Evolutionary conservation across 2,797 vertebrate genomes (phyloP), one percentile per base, ranked within the genome.

Genomic region (Mus caroli): DNA sequence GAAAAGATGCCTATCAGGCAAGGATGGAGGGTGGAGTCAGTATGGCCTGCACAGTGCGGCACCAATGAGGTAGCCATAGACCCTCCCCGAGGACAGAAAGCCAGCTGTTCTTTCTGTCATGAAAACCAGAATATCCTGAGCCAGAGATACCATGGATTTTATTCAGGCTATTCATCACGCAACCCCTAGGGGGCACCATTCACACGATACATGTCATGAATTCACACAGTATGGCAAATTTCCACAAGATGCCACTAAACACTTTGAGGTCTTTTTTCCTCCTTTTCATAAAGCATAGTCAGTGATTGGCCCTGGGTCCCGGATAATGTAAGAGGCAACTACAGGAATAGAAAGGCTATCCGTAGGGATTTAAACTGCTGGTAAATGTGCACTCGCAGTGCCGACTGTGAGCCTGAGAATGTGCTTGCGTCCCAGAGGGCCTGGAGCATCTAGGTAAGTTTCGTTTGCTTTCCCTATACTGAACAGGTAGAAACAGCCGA

Each of bases 211-310:
- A 60, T 6, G 46, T 85, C 2, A 1, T 37, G 11, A n/a, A 83
- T 83, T 92, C n/a, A 71, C 34, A 20, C 91, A 69, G 64, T 67
- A 77, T 24, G 2, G 62, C 24, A 67, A 24, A 58, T 85, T 88
- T 86, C 52, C 82, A 95, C 87, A 64, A 92, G 79, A 84, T 90
- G 85, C 88, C n/a, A 60, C 73, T 88, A 80, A 60, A 88, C n/a
- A 76, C 28, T 7, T 28, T 58, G 28, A 88, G 20, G 3, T 5
- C 60, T 77, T 83, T 69, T 79, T 75, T 46, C 43, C 6, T 46
- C n/a, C n/a, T n/a, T n/a, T n/a, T n/a, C n/a, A n/a, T n/a, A n/a
- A n/a, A n/a, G n/a, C n/a, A n/a, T n/a, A n/a, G n/a, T n/a, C n/a
- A n/a, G n/a, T 43, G 71, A 75, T 12, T 46, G 73, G 40, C 40